Base-by-base conservation (phyloP, 2,113 vertebrate genomes). In the Mus pahari region DNA sequence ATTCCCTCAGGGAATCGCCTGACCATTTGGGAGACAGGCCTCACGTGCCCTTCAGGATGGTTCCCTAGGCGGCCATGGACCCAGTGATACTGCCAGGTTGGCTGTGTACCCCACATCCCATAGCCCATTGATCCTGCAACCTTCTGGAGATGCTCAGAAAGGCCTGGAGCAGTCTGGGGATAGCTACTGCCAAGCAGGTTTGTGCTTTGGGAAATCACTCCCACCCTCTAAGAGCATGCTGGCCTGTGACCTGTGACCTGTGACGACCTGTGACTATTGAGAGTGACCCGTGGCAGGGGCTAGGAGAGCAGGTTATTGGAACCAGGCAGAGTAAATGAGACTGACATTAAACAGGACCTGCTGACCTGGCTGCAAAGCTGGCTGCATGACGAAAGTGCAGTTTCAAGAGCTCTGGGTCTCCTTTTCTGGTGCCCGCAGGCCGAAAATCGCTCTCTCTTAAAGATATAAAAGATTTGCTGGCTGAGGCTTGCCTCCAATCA, bases 401-500 rank as follows among this genome's bases (percentile, higher is more conserved):
- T 73, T 90, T 55, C 33, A 17, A 53, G 79, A 79, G 60, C 86
- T 62, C 86, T 58, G 19, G 11, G 42, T 70, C 64, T 70, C 22
- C 33, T 71, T 87, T 20, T 58, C 45, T 36, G 71, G 50, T 77
- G 58, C 93, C 78, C 31, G 31, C 75, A 70, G 75, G 81, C 90
- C 90, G 81, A 82, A 79, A 94, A 90, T 60, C 24, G 9, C 89
- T 89, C 48, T 95, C 71, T 77, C 93, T 94, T 70, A 60, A 88
- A 92, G 53, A 92, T 82, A 42, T 42, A 62, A 97, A 84, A 86
- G 64, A 92, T 95, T 92, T 68, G 6, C 68, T 93, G 33, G 48
- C 79, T 9, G 73, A 88, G 90, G 90, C 66, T 73, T 28, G 5
- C 71, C 45, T 73, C 96, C 87, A 92, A 68, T 92, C 91, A 91